A percentile compares a stretch with the other conserved stretches of the same genome.
Evolutionary conservation across 1,140 invertebrate genomes (phyloP).

Genomic region (Gonioctena quinquepunctata): DNA sequence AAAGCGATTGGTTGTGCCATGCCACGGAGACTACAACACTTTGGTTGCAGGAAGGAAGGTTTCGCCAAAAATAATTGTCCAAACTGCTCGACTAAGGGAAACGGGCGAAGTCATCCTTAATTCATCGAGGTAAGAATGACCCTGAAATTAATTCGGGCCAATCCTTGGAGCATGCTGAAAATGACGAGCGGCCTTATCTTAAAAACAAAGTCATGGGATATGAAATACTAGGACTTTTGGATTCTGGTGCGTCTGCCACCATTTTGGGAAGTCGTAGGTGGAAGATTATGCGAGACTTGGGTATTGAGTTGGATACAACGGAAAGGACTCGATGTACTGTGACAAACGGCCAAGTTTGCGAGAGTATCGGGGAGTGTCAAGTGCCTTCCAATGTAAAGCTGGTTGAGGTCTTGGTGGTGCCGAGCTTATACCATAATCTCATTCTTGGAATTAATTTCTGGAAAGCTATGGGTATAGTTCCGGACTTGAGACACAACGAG

Average conservation of each 20-base stretch:
- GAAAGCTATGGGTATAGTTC: conserved; percentile 35
- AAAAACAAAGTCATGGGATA: background rate
- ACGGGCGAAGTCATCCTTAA: background rate
- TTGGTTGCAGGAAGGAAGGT: conserved; percentile 4
- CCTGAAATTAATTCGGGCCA: background rate
- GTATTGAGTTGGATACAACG: background rate
- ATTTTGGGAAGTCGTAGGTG: conserved; percentile 14
- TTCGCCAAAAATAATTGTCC: background rate
- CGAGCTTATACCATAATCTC: conserved; percentile 13
- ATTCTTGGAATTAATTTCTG: conserved; percentile 29
- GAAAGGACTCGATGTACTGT: conserved; percentile 9
- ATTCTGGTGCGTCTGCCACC: conserved; percentile 14
- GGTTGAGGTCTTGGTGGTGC: conserved; percentile 16
- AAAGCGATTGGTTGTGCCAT: background rate
- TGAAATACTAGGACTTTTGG: conserved; percentile 14
- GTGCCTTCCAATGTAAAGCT: background rate
- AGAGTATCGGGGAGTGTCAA: background rate
- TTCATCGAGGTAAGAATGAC: background rate
- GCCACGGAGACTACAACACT: background rate
- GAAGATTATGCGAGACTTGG: background rate
- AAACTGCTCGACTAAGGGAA: conserved; percentile 1
- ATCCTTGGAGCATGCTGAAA: conserved; percentile 2
- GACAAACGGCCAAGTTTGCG: conserved; percentile 21
- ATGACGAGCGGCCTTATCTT: conserved; percentile 12
- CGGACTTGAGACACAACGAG: background rate